These are phyloP conservation scores for Listronotus bonariensis DNA, from an alignment of 1,140 invertebrate species.

Conservation along the genomic window DNA sequence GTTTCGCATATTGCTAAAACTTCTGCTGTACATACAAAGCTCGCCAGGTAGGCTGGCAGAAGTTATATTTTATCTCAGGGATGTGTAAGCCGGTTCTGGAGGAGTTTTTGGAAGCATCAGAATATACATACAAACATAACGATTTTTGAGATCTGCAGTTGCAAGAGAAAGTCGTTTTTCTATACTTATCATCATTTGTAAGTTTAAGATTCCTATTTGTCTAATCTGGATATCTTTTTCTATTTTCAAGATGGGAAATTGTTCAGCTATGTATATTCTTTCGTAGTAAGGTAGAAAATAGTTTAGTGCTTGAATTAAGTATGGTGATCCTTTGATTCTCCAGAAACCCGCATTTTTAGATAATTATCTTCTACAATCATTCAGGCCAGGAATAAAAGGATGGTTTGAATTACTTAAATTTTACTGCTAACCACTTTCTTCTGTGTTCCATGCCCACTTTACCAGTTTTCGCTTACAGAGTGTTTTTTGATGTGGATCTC, in stretches of 20 bases:
- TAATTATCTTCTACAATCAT: background rate
- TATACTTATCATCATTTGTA: background rate
- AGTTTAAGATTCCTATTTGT: background rate
- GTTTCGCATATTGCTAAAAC: no score
- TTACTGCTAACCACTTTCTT: slow-evolving; percentile 14
- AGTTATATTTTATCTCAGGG: no score
- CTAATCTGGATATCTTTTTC: background rate
- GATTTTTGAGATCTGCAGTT: background rate
- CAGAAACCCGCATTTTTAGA: background rate
- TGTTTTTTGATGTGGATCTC: slow-evolving; percentile 31
- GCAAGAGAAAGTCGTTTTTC: background rate
- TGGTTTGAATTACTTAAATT: slow-evolving; percentile 16
- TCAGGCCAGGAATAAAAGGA: background rate
- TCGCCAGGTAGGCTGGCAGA: no score
- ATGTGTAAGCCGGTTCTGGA: no score
- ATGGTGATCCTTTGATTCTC: background rate
- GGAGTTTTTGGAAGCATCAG: slow-evolving; percentile 24
- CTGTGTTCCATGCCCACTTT: slow-evolving; percentile 19
- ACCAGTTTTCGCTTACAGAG: slow-evolving; percentile 14
- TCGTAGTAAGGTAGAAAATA: background rate
- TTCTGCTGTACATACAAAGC: no score
- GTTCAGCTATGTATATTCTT: background rate
- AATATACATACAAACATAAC: slow-evolving; percentile 10
- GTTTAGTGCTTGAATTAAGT: slow-evolving; percentile 5
- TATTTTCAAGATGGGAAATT: slow-evolving; percentile 10